These are phyloP conservation scores for Sciurus vulgaris DNA, from an alignment of 2,797 vertebrate genomes.

Conservation along the genomic window DNA sequence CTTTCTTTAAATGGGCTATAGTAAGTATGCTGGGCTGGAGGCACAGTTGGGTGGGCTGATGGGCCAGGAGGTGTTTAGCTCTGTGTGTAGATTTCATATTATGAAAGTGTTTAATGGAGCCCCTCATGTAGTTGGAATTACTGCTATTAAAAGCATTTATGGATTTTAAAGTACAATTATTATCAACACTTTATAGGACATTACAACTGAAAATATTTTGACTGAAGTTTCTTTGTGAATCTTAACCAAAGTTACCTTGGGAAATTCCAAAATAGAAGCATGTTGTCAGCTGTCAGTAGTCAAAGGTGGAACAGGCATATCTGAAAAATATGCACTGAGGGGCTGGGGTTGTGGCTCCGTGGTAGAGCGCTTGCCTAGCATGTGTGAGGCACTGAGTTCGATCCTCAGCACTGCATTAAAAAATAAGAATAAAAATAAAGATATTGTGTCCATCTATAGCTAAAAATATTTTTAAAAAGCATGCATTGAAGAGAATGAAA, in stretches of 20 bases:
- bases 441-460: too few relatives aligned
- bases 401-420: too few relatives aligned
- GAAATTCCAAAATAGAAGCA: conserved; percentile 26
- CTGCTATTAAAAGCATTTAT: conserved; percentile 20
- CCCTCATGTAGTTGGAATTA: conserved; percentile 44
- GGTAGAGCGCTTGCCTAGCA: too few relatives aligned
- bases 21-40: neutral
- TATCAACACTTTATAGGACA: conserved; percentile 5
- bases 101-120: conserved; percentile 7
- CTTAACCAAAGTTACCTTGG: neutral
- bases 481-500: neutral
- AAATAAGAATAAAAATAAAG: too few relatives aligned
- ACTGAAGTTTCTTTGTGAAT: conserved; percentile 46
- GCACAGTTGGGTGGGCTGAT: neutral
- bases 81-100: neutral
- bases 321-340: conserved; percentile 4
- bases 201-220: conserved; percentile 58
- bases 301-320: neutral
- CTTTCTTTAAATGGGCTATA: conserved; percentile 38
- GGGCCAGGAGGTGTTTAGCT: conserved; percentile 6
- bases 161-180: conserved; percentile 39
- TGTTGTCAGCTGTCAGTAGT: conserved; percentile 7
- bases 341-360: too few relatives aligned
- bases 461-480: neutral
- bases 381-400: too few relatives aligned